phyloP scores from a whole-genome alignment of 2,888 invertebrate species.

The Megastigmus dorsalis region DNA sequence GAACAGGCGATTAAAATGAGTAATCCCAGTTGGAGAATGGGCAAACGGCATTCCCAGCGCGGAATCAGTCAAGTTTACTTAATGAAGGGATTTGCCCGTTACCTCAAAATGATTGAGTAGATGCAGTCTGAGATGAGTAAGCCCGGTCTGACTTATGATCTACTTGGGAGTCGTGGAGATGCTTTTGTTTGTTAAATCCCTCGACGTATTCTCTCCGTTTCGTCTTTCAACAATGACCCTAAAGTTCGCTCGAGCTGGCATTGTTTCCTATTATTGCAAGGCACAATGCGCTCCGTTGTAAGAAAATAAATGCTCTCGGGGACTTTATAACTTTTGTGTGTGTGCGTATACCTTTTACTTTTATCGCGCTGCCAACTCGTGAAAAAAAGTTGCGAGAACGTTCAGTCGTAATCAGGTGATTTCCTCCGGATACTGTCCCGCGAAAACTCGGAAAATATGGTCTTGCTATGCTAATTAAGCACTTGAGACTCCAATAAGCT shows the following conservation, averaged over 20 bases:
- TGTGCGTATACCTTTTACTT: too few species aligned
- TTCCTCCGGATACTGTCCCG: too few species aligned
- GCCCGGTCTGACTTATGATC: conserved; percentile 57
- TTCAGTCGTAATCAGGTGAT: too few species aligned
- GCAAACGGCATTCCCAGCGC: not conserved
- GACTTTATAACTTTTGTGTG: too few species aligned
- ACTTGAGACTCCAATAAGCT: too few species aligned
- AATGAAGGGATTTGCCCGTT: conserved; percentile 35
- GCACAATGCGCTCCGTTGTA: conserved; percentile 5
- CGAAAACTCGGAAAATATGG: too few species aligned
- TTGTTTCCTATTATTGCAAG: conserved; percentile 23
- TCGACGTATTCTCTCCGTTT: conserved; percentile 3
- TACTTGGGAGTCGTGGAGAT: conserved; percentile 29
- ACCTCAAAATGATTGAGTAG: conserved; percentile 46
- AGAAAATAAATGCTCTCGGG: conserved; percentile 29
- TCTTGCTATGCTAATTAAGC: too few species aligned
- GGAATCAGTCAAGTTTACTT: conserved; percentile 43
- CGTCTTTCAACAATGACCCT: conserved; percentile 31
- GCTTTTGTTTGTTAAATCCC: conserved; percentile 47
- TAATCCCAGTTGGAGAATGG: conserved; percentile 10
- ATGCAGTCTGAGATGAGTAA: conserved; percentile 48
- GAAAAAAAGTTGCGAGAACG: not conserved
- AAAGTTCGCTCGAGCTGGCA: conserved; percentile 11
- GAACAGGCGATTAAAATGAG: not conserved
- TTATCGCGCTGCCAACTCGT: too few species aligned